These are phyloP conservation scores for Apodemia duryi DNA, from an alignment of 2,888 invertebrate species.

Conservation along the genomic window DNA sequence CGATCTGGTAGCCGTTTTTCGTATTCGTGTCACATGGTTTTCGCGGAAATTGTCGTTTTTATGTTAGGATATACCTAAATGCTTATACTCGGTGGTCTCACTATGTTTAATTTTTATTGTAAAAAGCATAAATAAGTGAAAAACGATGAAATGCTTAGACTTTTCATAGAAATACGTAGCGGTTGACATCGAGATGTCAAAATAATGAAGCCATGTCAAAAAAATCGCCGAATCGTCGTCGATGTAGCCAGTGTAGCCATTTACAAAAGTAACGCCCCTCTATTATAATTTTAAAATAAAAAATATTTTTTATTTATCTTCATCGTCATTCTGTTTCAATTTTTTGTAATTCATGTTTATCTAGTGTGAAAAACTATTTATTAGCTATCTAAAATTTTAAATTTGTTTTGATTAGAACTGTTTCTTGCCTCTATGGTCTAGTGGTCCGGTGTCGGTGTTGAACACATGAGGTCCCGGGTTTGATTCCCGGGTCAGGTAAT, in stretches of 20 bases:
- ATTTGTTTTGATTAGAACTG: too few species aligned
- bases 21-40: slow-evolving; percentile 80
- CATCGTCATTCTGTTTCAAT: too few species aligned
- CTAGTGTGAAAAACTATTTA: too few species aligned
- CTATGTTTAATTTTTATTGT: slow-evolving; percentile 44
- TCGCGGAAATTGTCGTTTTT: slow-evolving; percentile 61
- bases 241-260: slow-evolving; percentile 32
- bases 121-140: slow-evolving; percentile 49
- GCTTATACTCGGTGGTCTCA: slow-evolving; percentile 38
- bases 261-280: slow-evolving; percentile 22
- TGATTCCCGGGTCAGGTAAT: too few species aligned
- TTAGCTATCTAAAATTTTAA: too few species aligned
- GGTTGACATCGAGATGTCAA: slow-evolving; percentile 79
- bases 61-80: slow-evolving; percentile 40
- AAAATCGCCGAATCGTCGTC: slow-evolving; percentile 72
- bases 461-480: too few species aligned
- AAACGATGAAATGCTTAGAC: slow-evolving; percentile 57
- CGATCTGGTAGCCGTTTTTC: slow-evolving; percentile 76
- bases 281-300: background rate
- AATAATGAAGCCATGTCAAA: slow-evolving; percentile 77
- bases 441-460: too few species aligned
- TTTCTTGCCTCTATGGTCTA: too few species aligned
- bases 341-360: too few species aligned
- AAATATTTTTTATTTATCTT: too few species aligned
- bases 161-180: slow-evolving; percentile 75